phyloP scores from a whole-genome alignment of 1,140 invertebrate species.

The Drosophila nannoptera region DNA sequence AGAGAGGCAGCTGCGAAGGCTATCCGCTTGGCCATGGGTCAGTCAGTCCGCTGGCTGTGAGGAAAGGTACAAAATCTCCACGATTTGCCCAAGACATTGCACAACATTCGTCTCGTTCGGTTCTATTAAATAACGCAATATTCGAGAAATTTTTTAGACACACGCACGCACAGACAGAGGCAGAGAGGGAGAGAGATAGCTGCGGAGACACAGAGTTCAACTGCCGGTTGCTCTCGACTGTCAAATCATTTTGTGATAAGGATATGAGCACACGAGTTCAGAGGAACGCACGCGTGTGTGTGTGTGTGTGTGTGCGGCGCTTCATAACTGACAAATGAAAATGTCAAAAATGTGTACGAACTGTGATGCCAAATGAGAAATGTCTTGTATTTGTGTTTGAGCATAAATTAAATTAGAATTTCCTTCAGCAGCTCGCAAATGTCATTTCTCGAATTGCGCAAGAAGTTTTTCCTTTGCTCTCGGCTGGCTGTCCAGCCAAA shows the following conservation, averaged over 20 bases:
- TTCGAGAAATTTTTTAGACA: constrained; percentile 19
- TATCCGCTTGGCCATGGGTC: too few species aligned
- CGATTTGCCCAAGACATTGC: constrained; percentile 35
- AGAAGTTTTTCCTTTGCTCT: too few species aligned
- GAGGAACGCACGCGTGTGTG: constrained; percentile 12
- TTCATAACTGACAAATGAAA: constrained; percentile 77
- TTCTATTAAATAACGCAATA: constrained; percentile 55
- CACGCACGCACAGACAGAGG: too few species aligned
- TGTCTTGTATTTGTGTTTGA: constrained; percentile 38
- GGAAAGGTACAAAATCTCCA: constrained; percentile 57
- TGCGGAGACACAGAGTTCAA: constrained; percentile 40
- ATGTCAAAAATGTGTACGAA: constrained; percentile 66
- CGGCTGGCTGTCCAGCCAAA: not conserved
- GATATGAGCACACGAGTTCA: constrained; percentile 43
- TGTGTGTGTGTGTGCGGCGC: constrained; percentile 23
- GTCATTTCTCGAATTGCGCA: not conserved
- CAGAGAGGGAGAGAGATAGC: too few species aligned
- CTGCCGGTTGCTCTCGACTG: constrained; percentile 64
- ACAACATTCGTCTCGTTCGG: constrained; percentile 28
- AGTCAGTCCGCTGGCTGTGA: not conserved
- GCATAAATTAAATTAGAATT: constrained; percentile 63
- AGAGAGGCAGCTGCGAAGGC: not conserved
- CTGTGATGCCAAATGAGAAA: constrained; percentile 62
- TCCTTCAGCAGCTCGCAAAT: constrained; percentile 27
- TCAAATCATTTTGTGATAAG: constrained; percentile 74